Base-by-base conservation (phyloP, 2,888 invertebrate genomes). In the Trimorus sp. region DNA sequence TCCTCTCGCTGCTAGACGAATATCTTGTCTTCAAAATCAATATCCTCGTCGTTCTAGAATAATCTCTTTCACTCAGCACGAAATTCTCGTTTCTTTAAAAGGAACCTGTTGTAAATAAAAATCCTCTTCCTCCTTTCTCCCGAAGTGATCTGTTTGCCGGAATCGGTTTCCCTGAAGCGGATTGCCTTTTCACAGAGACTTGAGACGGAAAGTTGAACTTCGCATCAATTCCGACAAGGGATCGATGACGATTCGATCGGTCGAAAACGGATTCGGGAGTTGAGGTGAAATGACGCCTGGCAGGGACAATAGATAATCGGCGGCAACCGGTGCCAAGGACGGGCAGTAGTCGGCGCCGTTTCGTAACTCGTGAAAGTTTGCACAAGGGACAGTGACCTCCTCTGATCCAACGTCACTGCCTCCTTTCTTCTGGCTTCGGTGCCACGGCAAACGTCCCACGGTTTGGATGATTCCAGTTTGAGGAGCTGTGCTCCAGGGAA, bases 331-430 rank as follows among this genome's bases (percentile, higher is more conserved):
- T 91, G 91, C 91, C 91, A 91, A 91, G 91, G 91, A 91, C 91
- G 90, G 88, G 87, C 90, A 89, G 90, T 90, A 89, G 89, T 88
- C 89, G 79, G 86, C 82, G 71, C 85, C 83, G 90, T 91, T 92
- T 92, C 91, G 91, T 91, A 92, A 92, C 90, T 90, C 89, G 91
- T 92, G 91, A 92, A 92, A 92, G 91, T 91, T 89, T 88, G 88
- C 90, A 87, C 86, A 87, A 86, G 87, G 91, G 91, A 91, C 91
- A 91, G 89, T 91, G 91, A 91, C 91, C 91, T 90, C 91, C 88
- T 88, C 89, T 88, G 87, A 89, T 86, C 85, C 83, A 70, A 54
- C 84, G 76, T 82, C 81, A 82, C 83, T 83, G 65, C 78, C 80
- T 83, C 83, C 82, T 83, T 83, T 77, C 82, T 83, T 83, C 69